phyloP scores from a whole-genome alignment of 2,797 vertebrate species.

The Neomorphus geoffroyi region DNA sequence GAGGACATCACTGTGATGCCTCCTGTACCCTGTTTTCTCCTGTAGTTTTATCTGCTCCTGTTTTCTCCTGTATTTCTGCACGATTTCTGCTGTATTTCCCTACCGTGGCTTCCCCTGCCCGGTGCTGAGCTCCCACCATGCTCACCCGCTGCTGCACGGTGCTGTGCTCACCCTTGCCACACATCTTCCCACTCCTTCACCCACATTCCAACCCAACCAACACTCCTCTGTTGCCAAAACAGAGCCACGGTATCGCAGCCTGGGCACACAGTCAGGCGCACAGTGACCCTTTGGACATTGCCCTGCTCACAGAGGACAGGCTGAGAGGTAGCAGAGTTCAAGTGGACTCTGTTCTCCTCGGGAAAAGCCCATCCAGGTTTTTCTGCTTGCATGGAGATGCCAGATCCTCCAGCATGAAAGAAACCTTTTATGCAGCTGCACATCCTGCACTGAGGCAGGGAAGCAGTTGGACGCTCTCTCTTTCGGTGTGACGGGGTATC shows the following conservation, averaged over 20 bases:
- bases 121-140: too few relatives aligned
- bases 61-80: not conserved
- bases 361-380: not conserved
- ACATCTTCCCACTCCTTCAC: not conserved
- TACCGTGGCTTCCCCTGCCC: not conserved
- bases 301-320: not conserved
- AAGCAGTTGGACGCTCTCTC: not conserved
- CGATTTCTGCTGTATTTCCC: not conserved
- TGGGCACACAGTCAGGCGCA: rapidly evolving
- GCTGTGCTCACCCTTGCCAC: not conserved
- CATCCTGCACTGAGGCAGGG: not conserved
- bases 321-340: not conserved
- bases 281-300: not conserved
- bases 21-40: not conserved
- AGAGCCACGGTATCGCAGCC: not conserved
- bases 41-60: not conserved
- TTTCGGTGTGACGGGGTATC: too few relatives aligned
- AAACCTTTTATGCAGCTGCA: not conserved
- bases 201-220: not conserved
- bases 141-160: not conserved
- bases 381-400: not conserved
- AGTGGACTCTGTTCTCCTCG: not conserved
- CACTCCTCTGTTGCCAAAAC: not conserved
- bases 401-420: not conserved
- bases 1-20: not conserved